Conservation (phyloP, 1,140 invertebrate species). For the Halesus radiatus region DNA sequence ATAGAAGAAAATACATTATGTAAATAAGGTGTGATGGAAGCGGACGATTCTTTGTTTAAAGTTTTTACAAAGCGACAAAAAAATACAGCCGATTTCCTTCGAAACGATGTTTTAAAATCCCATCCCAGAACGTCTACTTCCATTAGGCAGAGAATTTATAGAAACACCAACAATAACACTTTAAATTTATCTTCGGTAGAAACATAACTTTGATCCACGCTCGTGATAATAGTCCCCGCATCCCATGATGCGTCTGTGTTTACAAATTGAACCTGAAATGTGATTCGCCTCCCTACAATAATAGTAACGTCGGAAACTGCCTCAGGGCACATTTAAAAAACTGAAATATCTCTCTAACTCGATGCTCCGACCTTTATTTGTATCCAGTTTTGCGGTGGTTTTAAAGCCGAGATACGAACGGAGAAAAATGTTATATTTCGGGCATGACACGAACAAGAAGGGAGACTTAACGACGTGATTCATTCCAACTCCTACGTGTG, state of each 20-base stretch:
- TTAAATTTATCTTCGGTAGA: constrained; percentile 8
- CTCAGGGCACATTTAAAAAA: not conserved
- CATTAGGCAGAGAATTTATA: not conserved
- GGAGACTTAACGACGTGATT: constrained; percentile 26
- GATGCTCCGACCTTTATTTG: not conserved
- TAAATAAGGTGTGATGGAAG: no score
- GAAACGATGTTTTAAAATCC: no score
- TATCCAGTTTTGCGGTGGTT: not conserved
- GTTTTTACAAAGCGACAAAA: no score
- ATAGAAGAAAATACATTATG: no score
- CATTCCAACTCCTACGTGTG: constrained; percentile 22
- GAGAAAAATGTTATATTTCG: not conserved
- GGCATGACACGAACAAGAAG: not conserved
- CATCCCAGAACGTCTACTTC: not conserved
- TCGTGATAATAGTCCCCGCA: not conserved
- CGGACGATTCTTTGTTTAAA: no score
- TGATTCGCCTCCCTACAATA: constrained; percentile 14
- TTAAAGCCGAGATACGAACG: not conserved
- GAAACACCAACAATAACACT: constrained; percentile 18
- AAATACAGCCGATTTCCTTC: no score
- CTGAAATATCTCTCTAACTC: not conserved
- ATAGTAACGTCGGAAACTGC: not conserved
- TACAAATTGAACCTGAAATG: constrained; percentile 40
- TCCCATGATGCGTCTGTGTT: not conserved
- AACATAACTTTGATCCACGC: constrained; percentile 12